These are phyloP conservation scores for Phymatocera aterrima DNA, from an alignment of 2,888 invertebrate species.

Conservation along the genomic window DNA sequence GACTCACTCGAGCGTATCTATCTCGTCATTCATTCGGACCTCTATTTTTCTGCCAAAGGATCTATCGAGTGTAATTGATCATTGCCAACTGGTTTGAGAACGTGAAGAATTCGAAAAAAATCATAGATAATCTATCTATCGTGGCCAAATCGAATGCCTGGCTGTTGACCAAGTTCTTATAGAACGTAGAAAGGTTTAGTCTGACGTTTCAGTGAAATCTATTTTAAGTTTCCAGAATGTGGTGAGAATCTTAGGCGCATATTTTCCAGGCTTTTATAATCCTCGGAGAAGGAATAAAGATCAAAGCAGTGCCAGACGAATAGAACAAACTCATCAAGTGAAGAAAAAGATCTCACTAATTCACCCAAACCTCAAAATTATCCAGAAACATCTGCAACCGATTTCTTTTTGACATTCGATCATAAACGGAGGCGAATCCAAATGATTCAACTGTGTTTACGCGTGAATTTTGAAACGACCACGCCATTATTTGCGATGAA, in stretches of 20 bases:
- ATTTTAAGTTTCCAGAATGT: background rate
- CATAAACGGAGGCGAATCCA: background rate
- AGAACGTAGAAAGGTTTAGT: background rate
- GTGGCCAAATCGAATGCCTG: background rate
- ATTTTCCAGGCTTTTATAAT: background rate
- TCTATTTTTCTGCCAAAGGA: background rate
- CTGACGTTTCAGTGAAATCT: background rate
- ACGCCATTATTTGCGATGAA: no score
- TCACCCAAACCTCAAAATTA: constrained; percentile 4
- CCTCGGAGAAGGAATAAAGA: no score
- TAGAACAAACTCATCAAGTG: background rate
- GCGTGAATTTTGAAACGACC: no score
- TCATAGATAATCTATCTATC: background rate
- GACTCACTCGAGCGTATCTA: background rate
- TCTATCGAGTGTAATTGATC: constrained; percentile 1
- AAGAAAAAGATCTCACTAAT: no score
- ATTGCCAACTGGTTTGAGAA: background rate
- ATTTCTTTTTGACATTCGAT: background rate
- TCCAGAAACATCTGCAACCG: background rate
- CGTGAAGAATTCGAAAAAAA: background rate
- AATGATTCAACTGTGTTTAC: constrained; percentile 3
- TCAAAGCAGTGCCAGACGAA: no score
- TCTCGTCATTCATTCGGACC: background rate
- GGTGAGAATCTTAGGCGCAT: background rate
- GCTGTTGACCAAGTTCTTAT: constrained; percentile 3